Evolutionary conservation across 2,888 invertebrate species (phyloP), one percentile per base, ranked within the genome.

Genomic region (Sarcophaga rosellei): DNA sequence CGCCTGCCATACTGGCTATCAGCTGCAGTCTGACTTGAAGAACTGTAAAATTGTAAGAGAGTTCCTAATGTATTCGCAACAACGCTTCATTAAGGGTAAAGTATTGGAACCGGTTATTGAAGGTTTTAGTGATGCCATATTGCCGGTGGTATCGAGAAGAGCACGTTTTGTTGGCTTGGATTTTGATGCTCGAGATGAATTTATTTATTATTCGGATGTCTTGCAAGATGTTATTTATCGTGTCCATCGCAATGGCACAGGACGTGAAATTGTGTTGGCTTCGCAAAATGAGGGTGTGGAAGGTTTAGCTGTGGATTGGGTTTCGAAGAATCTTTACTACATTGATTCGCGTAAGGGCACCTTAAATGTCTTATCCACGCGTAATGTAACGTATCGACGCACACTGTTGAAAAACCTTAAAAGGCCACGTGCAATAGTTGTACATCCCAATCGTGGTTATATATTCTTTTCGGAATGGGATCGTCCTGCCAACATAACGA

Each of bases 401-500:
- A 98, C 97, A 0, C 93, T 99, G 59, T 93, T 99, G 25, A 97
- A 96, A 90, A 97, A 98, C 90, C 93, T 99, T 44, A 98, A 98
- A 91, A 95, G 99, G 85, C 99, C 99, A 0, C 95, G 99, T 90
- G 99, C 99, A 6, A 98, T 99, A 84, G 99, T 98, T 0, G 98
- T 99, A 0, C 99, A 99, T 93, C 99, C 99, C 0, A 98, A 98
- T 91, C 96, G 96, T 91, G 99, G 99, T 89, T 98, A 95, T 90
- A 96, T 99, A 73, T 99, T 98, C 94, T 99, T 97, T 94, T 97
- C 98, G 0, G 99, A 99, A 92, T 98, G 99, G 97, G 98, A 98
- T 91, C 95, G 98, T 4, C 99, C 99, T 0, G 99, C 99, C 0
- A 99, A 99, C 92, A 99, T 99, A 87, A 98, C 98, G 83, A 95